Base-by-base conservation (phyloP, 1,140 invertebrate species). In the Zophobas atratus region DNA sequence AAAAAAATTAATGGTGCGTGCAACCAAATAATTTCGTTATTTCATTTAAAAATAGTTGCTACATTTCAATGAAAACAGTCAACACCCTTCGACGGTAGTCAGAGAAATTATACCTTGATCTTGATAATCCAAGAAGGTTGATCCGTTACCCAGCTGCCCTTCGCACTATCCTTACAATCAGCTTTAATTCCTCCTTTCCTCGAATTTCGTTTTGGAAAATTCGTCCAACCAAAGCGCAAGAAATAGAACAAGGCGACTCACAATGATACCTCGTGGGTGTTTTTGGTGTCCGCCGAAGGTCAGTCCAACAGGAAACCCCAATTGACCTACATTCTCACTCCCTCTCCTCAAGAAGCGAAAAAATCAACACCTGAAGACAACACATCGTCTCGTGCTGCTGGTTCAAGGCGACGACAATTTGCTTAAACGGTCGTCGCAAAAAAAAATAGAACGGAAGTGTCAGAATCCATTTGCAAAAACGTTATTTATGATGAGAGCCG, bases 391-490 rank as follows among this genome's bases (percentile, higher is more conserved):
- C 43, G 43, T 46, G 20, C 20, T 46, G 43, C 4, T 51, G 49
- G 49, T 51, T 51, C 60, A 43, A 43, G 55, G 55, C 55, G 8
- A 35, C 34, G 55, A 6, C 55, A 57, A 57, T 57, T 57, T 57
- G 34, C 55, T 57, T 57, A 33, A 57, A 57, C 8, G 49, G 32
- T 35, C 3, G 55, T 35, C 55, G 55, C 60, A 48, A 6, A 49
- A 49, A 72, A 76, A 79, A 72, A 48, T 79, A 60, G 75, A 79
- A 75, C 78, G 78, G 78, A 79, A 79, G 73, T 57, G 57, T 72
- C 73, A 72, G 71, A 79, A 60, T 34, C 35, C 56, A 77, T 77
- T 76, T 70, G 75, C 78, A 77, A 79, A 79, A 79, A 79, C 63
- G 55, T 73, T 76, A 51, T 77, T 76, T 48, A 63, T 56, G 39